Base-by-base conservation (phyloP, 53 echinoderm and acorn worm species). In the Arbacia lixula region DNA sequence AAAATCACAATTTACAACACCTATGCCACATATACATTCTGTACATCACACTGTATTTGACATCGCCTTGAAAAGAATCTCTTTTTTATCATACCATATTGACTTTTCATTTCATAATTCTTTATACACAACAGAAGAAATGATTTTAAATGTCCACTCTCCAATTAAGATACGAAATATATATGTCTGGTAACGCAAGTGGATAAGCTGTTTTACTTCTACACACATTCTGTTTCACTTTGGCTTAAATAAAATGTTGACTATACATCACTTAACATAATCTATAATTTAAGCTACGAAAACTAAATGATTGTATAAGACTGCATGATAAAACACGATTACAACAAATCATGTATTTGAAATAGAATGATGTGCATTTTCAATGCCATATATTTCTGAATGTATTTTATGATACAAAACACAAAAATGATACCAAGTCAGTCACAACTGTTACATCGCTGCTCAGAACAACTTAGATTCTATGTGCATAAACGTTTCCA, bases 61-160 rank as follows among this genome's bases (percentile, higher is more conserved):
- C 69, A 68, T 68, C 69, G 69, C 69, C 69, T 68, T 68, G 24
- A 68, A 41, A 42, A 68, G 43, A 68, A 68, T 68, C 39, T 41
- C n/a, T n/a, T n/a, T n/a, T n/a, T n/a, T n/a, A n/a, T n/a, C 14
- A 46, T 46, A 10, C 14, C 14, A 46, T 46, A 14, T 46, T 46
- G 49, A 10, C 49, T 46, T 46, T 46, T 46, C 49, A 46, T 10
- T 8, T 46, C 49, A 14, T 14, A 8, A 46, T 46, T 46, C 9
- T 46, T 46, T 46, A 46, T 14, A 46, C 49, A 46, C 14, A 14
- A 14, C 9, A 46, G 49, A 46, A 46, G 8, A 68, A 38, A 68
- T 68, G 26, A 38, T 42, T 68, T 40, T 40, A 68, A 65, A 61
- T 19, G 21, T 37, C 66, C 31, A 26, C 19, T 3, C 3, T 66